phyloP scores from a whole-genome alignment of 2,797 vertebrate genomes.

The Acrocephalus scirpaceus region DNA sequence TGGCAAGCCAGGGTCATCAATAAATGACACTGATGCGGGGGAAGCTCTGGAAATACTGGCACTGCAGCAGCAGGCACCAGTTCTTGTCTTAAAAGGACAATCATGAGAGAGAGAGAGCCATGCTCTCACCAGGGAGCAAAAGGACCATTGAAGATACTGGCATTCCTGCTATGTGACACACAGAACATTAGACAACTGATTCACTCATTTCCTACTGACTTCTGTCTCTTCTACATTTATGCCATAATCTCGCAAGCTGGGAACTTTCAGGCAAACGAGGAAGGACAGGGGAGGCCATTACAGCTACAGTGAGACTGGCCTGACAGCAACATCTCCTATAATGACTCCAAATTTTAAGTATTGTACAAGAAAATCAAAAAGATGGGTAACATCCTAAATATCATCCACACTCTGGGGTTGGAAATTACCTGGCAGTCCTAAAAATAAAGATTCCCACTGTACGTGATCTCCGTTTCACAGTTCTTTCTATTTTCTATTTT shows the following conservation, averaged over 20 bases:
- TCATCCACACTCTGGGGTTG: background rate
- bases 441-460: background rate
- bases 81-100: background rate
- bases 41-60: background rate
- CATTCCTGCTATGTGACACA: slow-evolving; percentile 50
- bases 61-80: background rate
- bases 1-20: background rate
- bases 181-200: background rate
- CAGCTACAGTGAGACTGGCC: background rate
- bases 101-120: background rate
- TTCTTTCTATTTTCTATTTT: slow-evolving; percentile 12
- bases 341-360: background rate
- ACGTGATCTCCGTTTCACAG: background rate
- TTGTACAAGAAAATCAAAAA: background rate
- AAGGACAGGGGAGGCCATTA: background rate
- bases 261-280: slow-evolving; percentile 53
- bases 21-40: background rate
- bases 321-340: background rate
- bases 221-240: slow-evolving; percentile 30
- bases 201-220: slow-evolving; percentile 1
- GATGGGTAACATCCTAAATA: background rate
- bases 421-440: background rate
- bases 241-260: slow-evolving; percentile 44
- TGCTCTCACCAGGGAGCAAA: background rate
- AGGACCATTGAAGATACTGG: background rate